A percentile compares a stretch with the other conserved stretches of the same genome.
These are phyloP conservation scores for Hermetia illucens DNA, from an alignment of 1,140 invertebrate species.

Conservation along the genomic window DNA sequence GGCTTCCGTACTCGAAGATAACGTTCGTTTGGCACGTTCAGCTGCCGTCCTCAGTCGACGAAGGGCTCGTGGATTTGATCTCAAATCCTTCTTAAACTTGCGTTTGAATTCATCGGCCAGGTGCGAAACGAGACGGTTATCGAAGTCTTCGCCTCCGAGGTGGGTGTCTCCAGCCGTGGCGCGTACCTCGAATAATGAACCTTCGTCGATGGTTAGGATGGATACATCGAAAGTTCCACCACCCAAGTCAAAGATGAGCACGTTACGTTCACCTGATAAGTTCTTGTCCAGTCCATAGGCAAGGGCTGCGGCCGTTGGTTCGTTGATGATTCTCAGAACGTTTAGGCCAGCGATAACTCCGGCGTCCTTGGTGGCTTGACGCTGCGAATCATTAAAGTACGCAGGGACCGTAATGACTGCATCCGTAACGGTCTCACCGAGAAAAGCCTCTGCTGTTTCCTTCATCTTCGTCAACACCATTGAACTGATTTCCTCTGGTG, in stretches of 20 bases:
- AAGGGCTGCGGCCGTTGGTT: slow-evolving; percentile 57
- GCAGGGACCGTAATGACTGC: slow-evolving; percentile 44
- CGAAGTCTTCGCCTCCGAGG: slow-evolving; percentile 73
- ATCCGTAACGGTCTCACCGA: slow-evolving; percentile 51
- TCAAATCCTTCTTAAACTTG: slow-evolving; percentile 69
- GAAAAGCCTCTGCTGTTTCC: slow-evolving; percentile 64
- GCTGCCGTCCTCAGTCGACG: slow-evolving; percentile 60
- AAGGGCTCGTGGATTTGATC: slow-evolving; percentile 57
- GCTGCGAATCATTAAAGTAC: slow-evolving; percentile 51
- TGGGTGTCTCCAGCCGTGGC: slow-evolving; percentile 64
- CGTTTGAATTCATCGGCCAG: slow-evolving; percentile 61
- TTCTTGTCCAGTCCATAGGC: slow-evolving; percentile 65
- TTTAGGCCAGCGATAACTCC: slow-evolving; percentile 51
- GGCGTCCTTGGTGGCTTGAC: slow-evolving; percentile 50
- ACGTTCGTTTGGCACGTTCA: slow-evolving; percentile 51
- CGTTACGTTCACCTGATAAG: slow-evolving; percentile 57
- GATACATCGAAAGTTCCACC: slow-evolving; percentile 75
- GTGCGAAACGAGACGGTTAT: slow-evolving; percentile 66
- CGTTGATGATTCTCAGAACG: slow-evolving; percentile 55
- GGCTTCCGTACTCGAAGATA: slow-evolving; percentile 51
- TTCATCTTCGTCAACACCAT: slow-evolving; percentile 71
- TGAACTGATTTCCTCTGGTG: slow-evolving; percentile 61
- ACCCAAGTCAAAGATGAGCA: slow-evolving; percentile 59
- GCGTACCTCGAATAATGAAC: slow-evolving; percentile 62
- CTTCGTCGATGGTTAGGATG: slow-evolving; percentile 73